Conservation (phyloP, 2,888 invertebrate species). For the Therioaphis trifolii region DNA sequence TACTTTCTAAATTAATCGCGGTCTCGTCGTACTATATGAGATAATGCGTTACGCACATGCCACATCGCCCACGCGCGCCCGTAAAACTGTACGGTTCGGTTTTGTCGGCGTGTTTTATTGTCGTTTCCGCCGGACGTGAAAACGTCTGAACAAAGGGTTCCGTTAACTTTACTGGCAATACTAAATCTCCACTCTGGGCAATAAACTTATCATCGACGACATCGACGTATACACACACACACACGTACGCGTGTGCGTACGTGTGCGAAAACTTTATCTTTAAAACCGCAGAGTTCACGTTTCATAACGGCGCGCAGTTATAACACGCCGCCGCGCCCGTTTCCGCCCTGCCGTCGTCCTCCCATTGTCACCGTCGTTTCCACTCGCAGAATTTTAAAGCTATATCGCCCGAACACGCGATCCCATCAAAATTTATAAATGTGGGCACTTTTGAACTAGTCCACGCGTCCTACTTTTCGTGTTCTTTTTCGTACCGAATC, state of each 20-base stretch:
- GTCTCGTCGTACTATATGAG: too few species aligned
- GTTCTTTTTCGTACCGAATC: conserved; percentile 12
- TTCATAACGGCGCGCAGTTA: neutral
- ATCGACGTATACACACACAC: neutral
- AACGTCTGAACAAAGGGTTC: conserved; percentile 8
- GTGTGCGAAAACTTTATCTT: too few species aligned
- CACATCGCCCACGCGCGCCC: neutral
- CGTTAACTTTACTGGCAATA: neutral
- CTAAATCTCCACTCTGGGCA: neutral
- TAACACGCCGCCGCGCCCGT: too few species aligned
- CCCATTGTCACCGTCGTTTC: neutral
- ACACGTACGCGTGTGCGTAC: too few species aligned
- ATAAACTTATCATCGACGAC: conserved; percentile 12
- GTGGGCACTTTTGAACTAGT: conserved; percentile 1
- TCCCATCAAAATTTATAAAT: conserved; percentile 17
- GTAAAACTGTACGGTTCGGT: neutral
- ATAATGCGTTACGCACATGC: neutral
- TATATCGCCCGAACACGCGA: neutral
- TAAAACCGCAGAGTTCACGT: neutral
- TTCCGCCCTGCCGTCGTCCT: neutral
- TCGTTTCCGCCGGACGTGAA: conserved; percentile 10
- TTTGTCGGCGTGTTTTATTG: neutral
- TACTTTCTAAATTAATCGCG: neutral
- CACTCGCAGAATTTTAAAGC: neutral
- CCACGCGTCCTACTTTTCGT: neutral